phyloP scores from a whole-genome alignment of 2,888 invertebrate species.

The Tineola bisselliella region DNA sequence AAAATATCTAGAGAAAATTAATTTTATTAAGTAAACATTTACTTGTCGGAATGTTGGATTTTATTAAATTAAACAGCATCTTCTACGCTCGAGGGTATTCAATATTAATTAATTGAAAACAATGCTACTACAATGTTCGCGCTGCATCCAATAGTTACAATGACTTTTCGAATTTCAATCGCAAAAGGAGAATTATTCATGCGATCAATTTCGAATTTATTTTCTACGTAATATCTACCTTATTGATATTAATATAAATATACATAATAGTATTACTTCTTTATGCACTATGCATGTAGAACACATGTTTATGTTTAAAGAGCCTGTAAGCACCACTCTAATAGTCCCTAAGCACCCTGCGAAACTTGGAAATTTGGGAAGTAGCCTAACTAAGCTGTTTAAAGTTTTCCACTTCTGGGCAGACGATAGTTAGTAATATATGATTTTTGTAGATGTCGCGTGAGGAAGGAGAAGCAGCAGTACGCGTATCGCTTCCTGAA shows the following conservation, averaged over 20 bases:
- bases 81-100: background rate
- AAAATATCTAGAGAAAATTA: background rate
- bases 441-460: conserved; percentile 75
- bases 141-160: background rate
- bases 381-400: too few species aligned
- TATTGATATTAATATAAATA: too few species aligned
- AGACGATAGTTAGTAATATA: background rate
- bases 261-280: too few species aligned
- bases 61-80: background rate
- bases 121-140: background rate
- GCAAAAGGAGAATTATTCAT: background rate
- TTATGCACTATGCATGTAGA: too few species aligned
- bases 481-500: conserved; percentile 91
- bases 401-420: too few species aligned
- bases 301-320: too few species aligned
- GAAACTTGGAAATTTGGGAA: too few species aligned
- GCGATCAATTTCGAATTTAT: background rate
- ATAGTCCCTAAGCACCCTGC: too few species aligned
- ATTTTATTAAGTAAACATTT: background rate
- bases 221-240: background rate
- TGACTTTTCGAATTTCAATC: background rate
- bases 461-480: conserved; percentile 87
- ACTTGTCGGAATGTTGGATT: background rate
- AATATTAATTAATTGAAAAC: background rate
- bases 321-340: too few species aligned